Evolutionary conservation across 2,797 vertebrate species (phyloP).

Genomic region (Halcyon badia): DNA sequence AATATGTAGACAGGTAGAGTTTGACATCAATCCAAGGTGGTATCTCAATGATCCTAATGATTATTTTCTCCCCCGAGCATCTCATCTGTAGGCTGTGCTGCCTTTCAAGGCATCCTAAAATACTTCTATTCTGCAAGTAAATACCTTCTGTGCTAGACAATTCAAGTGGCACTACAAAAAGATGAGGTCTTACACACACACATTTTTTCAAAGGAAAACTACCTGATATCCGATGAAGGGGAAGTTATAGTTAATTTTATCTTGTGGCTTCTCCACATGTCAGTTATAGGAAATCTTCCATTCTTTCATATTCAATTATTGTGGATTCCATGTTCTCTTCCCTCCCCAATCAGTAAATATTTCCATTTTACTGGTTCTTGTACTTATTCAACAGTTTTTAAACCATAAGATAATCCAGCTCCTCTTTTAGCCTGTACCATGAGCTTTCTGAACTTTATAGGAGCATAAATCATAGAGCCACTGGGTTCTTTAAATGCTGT

Average conservation of each 20-base stretch:
- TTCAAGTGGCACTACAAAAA: background rate
- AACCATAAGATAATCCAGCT: background rate
- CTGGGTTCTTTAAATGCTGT: background rate
- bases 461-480: conserved; percentile 12
- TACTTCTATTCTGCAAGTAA: background rate
- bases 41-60: background rate
- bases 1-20: background rate
- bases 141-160: background rate
- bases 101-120: background rate
- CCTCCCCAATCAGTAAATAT: background rate
- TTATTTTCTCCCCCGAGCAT: background rate
- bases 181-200: background rate
- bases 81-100: background rate
- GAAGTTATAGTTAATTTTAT: background rate
- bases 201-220: background rate
- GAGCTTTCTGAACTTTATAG: conserved; percentile 44
- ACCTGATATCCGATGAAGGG: background rate
- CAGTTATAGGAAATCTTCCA: background rate
- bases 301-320: background rate
- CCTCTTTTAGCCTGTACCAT: conserved; percentile 9
- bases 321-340: background rate
- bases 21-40: background rate
- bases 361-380: background rate
- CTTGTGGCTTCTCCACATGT: background rate
- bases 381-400: background rate